These are phyloP conservation scores for Enteromius viviparus DNA, from an alignment of 2,797 vertebrate genomes.

Conservation along the genomic window DNA sequence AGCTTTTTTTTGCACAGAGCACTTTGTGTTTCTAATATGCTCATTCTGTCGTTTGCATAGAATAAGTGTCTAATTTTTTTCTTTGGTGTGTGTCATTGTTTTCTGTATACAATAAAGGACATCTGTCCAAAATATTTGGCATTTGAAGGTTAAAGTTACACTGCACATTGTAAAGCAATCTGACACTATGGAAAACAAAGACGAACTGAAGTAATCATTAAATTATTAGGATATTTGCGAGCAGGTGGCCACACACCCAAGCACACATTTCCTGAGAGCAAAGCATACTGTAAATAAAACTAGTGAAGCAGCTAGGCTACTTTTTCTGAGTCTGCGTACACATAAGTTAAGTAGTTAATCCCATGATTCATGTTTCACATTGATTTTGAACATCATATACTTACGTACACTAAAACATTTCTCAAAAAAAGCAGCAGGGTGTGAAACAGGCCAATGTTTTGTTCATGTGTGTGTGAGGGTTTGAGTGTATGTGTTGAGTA, in stretches of 20 bases:
- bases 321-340: neutral
- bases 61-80: neutral
- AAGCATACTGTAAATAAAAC: constrained; percentile 13
- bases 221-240: constrained; percentile 22
- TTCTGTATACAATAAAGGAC: neutral
- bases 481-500: neutral
- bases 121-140: neutral
- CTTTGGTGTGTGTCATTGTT: neutral
- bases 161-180: constrained; percentile 8
- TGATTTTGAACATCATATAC: neutral
- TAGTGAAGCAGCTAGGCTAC: neutral
- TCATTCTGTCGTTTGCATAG: constrained; percentile 5
- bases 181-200: constrained; percentile 18
- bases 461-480: neutral
- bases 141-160: neutral
- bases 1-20: constrained; percentile 16
- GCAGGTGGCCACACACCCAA: constrained; percentile 13
- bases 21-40: constrained; percentile 17
- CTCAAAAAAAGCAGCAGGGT: neutral
- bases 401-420: neutral
- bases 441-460: neutral
- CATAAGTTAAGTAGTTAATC: neutral
- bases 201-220: constrained; percentile 14
- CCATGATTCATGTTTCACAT: neutral
- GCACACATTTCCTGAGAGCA: constrained; percentile 20